phyloP scores from a whole-genome alignment of 2,797 vertebrate genomes.

The Limnodromus scolopaceus region DNA sequence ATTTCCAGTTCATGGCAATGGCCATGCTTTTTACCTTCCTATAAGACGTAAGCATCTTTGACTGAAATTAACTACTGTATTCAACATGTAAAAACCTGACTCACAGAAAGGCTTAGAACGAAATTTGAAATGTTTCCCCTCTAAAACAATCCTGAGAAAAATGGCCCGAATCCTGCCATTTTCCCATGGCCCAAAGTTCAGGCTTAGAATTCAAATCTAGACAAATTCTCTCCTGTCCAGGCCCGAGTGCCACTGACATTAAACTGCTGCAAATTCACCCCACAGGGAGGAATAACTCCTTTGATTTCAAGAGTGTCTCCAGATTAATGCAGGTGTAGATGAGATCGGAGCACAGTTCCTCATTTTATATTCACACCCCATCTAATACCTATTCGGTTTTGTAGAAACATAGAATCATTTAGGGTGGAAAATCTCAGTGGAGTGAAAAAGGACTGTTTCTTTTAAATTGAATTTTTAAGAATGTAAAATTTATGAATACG shows the following conservation, averaged over 20 bases:
- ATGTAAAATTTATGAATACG: neutral
- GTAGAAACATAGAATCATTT: neutral
- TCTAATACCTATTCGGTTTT: neutral
- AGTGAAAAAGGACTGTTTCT: neutral
- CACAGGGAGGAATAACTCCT: neutral
- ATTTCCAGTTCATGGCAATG: neutral
- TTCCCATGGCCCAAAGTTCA: neutral
- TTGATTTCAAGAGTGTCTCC: neutral
- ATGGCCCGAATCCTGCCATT: neutral
- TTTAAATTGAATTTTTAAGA: neutral
- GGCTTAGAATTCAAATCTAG: rapidly evolving
- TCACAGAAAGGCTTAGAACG: neutral
- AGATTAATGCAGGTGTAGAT: neutral
- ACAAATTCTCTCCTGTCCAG: neutral
- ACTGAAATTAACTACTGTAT: neutral
- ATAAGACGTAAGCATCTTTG: neutral
- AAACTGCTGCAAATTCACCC: neutral
- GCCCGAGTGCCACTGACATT: neutral
- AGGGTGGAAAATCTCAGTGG: neutral
- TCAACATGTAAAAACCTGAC: neutral
- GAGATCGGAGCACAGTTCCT: neutral
- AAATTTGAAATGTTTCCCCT: neutral
- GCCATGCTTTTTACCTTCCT: neutral
- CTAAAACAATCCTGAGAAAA: neutral
- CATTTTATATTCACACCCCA: neutral